These are phyloP conservation scores for Turdus rufiventris DNA, from an alignment of 2,113 vertebrate species.

Conservation along the genomic window DNA sequence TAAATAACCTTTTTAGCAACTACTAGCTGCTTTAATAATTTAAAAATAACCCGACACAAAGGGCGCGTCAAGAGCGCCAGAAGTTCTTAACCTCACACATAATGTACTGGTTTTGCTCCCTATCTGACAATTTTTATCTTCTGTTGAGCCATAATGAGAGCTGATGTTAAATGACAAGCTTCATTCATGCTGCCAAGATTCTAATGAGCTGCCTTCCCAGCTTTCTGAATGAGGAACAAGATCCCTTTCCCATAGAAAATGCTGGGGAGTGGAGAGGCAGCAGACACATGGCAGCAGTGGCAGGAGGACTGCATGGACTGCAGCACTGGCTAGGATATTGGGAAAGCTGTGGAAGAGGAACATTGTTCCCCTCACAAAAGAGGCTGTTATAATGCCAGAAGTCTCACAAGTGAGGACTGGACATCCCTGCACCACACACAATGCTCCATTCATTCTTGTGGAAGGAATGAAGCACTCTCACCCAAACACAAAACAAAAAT, in stretches of 20 bases:
- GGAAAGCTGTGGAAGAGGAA: background rate
- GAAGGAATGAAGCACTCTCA: background rate
- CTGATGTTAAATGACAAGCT: background rate
- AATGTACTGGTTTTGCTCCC: background rate
- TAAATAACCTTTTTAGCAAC: too few species aligned
- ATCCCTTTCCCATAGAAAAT: background rate
- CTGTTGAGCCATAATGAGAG: background rate
- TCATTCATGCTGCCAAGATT: background rate
- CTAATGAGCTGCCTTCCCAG: constrained; percentile 27
- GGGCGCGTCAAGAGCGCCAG: too few species aligned
- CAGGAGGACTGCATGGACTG: background rate
- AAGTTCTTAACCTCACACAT: background rate
- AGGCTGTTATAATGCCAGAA: background rate
- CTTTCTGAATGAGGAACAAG: background rate
- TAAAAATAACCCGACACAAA: too few species aligned
- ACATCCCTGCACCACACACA: background rate
- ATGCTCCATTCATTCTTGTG: background rate
- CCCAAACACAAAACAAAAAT: background rate
- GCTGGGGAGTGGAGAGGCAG: background rate
- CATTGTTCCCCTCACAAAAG: background rate
- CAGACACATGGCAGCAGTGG: background rate
- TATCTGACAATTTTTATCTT: background rate
- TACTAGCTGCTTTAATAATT: too few species aligned
- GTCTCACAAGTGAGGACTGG: background rate
- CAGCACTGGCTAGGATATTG: background rate